Evolutionary conservation across 2,797 vertebrate species (phyloP).

Genomic region (Parambassis ranga): DNA sequence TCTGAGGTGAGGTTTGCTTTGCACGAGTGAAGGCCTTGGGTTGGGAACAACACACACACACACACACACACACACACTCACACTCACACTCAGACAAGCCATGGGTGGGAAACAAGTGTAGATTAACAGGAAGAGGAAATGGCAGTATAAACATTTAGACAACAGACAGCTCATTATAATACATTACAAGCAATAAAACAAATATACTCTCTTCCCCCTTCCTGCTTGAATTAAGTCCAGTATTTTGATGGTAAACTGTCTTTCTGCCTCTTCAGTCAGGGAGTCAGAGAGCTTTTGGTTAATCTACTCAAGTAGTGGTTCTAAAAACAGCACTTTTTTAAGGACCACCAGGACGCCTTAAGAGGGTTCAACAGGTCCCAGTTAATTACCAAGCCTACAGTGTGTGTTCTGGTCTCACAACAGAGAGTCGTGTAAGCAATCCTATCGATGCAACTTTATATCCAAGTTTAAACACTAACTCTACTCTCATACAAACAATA

Average conservation of each 20-base stretch:
- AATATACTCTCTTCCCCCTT: constrained; percentile 10
- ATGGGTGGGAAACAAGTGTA: constrained; percentile 51
- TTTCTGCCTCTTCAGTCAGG: neutral
- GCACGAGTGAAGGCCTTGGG: constrained; percentile 25
- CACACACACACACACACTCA: constrained; percentile 16
- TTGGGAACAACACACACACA: constrained; percentile 10
- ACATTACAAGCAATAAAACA: constrained; percentile 57
- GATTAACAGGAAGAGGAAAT: constrained; percentile 75
- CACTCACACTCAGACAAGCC: neutral
- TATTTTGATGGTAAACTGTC: neutral
- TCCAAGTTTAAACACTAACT: constrained; percentile 6
- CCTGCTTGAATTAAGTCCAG: neutral
- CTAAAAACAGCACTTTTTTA: constrained; percentile 6
- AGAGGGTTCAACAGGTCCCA: neutral
- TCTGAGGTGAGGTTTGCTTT: neutral
- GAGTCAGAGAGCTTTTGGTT: constrained; percentile 6
- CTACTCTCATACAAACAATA: constrained; percentile 18
- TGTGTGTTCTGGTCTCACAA: neutral
- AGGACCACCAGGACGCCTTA: neutral
- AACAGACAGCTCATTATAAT: constrained; percentile 51
- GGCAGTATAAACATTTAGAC: constrained; percentile 63
- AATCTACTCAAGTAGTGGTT: constrained; percentile 15
- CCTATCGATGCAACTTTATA: too few relatives aligned
- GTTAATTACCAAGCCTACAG: neutral
- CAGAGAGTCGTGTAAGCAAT: too few relatives aligned